Evolutionary conservation across 2,113 vertebrate species (phyloP).

Genomic region (Prunella himalayana): DNA sequence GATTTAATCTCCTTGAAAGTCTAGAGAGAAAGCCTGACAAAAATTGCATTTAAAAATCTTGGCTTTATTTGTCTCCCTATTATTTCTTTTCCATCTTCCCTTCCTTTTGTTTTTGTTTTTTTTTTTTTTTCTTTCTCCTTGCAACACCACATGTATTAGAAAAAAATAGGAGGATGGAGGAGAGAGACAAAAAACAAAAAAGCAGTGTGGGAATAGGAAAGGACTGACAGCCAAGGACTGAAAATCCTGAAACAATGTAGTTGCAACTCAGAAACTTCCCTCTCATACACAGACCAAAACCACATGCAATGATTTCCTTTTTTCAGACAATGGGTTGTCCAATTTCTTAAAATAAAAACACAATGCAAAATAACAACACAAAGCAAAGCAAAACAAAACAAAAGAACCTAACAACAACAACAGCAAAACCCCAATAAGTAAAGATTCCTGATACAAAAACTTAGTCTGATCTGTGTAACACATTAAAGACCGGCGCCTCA

Average conservation of each 20-base stretch:
- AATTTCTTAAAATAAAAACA: neutral
- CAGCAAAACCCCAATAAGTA: neutral
- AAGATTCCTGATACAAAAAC: neutral
- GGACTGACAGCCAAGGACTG: neutral
- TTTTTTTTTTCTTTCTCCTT: neutral
- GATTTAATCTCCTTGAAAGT: neutral
- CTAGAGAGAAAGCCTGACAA: neutral
- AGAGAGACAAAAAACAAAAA: neutral
- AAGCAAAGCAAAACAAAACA: neutral
- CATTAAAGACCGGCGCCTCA: neutral
- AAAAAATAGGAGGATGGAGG: neutral
- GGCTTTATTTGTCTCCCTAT: neutral
- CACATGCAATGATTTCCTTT: neutral
- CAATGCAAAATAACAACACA: neutral
- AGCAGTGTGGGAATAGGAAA: neutral
- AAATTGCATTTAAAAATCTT: neutral
- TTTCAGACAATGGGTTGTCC: neutral
- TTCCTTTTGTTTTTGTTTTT: neutral
- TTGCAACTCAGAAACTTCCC: neutral
- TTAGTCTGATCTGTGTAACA: neutral
- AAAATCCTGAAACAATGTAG: neutral
- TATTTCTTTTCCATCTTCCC: neutral
- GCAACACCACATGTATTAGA: neutral
- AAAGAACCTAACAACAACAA: neutral
- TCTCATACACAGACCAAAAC: neutral